Evolutionary conservation across 92 coral and sea anemone genomes (phyloP), one percentile per base, ranked within the genome.

Genomic region (Palythoa grandis): DNA sequence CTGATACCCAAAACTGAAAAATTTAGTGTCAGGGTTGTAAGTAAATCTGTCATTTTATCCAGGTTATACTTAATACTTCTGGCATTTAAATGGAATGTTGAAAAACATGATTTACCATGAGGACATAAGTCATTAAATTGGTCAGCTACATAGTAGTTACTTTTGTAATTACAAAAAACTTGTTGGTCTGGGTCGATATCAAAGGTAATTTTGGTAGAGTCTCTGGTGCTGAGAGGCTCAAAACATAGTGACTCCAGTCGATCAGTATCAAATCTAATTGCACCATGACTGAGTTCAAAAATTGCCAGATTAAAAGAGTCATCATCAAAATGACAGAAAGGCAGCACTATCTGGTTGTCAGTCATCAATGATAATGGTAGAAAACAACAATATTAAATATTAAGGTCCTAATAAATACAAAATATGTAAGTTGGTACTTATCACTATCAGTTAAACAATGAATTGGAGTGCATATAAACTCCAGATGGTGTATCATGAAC

Each of bases 1-100:
- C 69, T 63, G 69, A 63, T 63, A 63, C 69, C 69, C 69, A 61
- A 11, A 63, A 63, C 69, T 63, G 69, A 63, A 63, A 20, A 63
- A 20, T 63, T 63, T 63, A 5, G 69, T 17, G 24, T 57, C 69
- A 63, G 69, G 69, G 69, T 63, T 63, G 23, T 63, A 23, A 61
- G 69, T 63, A 63, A 63, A 63, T 63, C 69, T 1, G 69, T 63
- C 4, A 63, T 4, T 63, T 63, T 63, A 63, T 63, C 29, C 10
- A 63, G 69, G 69, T 63, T 63, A 10, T 63, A 7, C 69, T n/a
- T 63, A 20, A 63, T 63, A 63, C 69, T 19, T 23, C 69, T 63
- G 52, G 48, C 48, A 17, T 70, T 37, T 70, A 70, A 70, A 70
- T 70, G 74, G 8, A 70, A 70, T 63, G 19, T 63, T 23, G 69